phyloP scores from a whole-genome alignment of 2,888 invertebrate species.

The Torymus tubicola region DNA sequence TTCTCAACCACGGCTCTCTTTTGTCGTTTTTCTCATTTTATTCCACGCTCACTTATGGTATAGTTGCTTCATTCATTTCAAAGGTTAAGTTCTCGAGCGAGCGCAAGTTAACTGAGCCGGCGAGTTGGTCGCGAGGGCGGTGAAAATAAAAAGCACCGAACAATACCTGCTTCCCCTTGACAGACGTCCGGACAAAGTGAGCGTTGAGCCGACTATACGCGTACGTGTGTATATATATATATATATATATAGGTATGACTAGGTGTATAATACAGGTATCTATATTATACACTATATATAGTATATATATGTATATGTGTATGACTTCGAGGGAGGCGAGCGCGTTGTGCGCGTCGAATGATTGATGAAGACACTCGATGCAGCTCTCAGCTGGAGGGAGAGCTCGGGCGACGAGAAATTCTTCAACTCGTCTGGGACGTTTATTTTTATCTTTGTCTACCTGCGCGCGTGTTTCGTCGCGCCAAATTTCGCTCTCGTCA shows the following conservation, averaged over 20 bases:
- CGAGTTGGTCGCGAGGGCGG: constrained; percentile 21
- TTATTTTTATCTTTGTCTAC: background rate
- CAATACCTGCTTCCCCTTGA: constrained; percentile 19
- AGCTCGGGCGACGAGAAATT: constrained; percentile 45
- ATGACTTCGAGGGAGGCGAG: constrained; percentile 14
- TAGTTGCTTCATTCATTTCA: constrained; percentile 17
- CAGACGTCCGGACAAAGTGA: constrained; percentile 71
- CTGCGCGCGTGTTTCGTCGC: constrained; percentile 53
- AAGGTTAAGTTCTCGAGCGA: constrained; percentile 41
- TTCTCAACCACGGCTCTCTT: constrained; percentile 2
- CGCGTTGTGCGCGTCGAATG: constrained; percentile 67
- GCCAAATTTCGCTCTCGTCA: constrained; percentile 50
- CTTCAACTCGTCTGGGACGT: constrained; percentile 36
- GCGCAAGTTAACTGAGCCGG: background rate
- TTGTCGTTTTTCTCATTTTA: background rate
- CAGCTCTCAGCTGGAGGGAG: constrained; percentile 71
- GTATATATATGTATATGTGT: background rate
- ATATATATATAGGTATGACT: constrained; percentile 38
- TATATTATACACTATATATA: too few species aligned
- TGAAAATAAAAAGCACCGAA: constrained; percentile 40
- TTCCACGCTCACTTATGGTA: too few species aligned
- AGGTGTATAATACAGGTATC: background rate
- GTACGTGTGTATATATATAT: constrained; percentile 43
- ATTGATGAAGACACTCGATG: constrained; percentile 74
- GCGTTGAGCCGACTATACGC: constrained; percentile 45